These are phyloP conservation scores for Oreotrochilus melanogaster DNA, from an alignment of 2,113 vertebrate genomes.

Conservation along the genomic window DNA sequence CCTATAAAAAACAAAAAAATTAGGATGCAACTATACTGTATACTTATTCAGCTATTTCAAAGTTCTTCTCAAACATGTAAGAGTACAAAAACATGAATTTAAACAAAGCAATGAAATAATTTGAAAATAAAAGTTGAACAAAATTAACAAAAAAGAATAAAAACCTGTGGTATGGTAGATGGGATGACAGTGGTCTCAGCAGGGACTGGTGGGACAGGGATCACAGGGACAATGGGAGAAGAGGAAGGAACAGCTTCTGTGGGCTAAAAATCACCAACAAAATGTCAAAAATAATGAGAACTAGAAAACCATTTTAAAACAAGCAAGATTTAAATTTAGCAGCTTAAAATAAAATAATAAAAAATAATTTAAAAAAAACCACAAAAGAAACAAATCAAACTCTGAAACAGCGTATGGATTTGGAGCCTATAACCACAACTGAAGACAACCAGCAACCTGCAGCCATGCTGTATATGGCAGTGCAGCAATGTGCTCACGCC, in stretches of 20 bases:
- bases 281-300: conserved; percentile 68
- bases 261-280: conserved; percentile 90
- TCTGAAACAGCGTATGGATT: not conserved
- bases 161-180: conserved; percentile 90
- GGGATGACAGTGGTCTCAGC: conserved; percentile 90
- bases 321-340: not conserved
- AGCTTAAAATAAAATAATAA: not conserved
- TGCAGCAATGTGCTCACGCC: rapidly evolving
- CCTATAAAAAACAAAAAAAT: not conserved
- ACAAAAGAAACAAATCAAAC: too few relatives aligned
- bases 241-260: conserved; percentile 90
- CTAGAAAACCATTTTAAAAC: not conserved
- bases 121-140: conserved; percentile 16
- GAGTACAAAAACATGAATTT: not conserved
- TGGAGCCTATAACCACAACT: not conserved
- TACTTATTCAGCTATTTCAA: not conserved
- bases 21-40: not conserved
- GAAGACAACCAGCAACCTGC: not conserved
- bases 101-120: conserved; percentile 52
- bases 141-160: conserved; percentile 72
- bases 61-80: not conserved
- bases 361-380: not conserved
- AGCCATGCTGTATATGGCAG: rapidly evolving
- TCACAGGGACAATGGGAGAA: conserved; percentile 94
- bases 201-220: conserved; percentile 92